These are phyloP conservation scores for Dendrolimus houi DNA, from an alignment of 2,888 invertebrate species.

Conservation along the genomic window DNA sequence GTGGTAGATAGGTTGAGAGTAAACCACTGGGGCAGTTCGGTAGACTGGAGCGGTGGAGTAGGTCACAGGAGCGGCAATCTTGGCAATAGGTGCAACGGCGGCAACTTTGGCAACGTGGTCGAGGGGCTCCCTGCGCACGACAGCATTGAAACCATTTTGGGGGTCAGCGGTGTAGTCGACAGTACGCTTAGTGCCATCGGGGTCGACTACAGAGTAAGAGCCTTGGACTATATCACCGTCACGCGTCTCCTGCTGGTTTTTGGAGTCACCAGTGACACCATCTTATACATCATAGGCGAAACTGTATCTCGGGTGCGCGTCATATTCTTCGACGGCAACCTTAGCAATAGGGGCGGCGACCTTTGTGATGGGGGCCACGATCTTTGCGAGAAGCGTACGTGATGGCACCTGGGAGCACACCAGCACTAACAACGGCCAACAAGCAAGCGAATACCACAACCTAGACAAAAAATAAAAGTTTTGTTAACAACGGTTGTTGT, in stretches of 20 bases:
- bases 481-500: no score
- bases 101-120: conserved; percentile 35
- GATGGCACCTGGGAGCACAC: conserved; percentile 15
- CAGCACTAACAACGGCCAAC: conserved; percentile 21
- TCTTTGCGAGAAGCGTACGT: conserved; percentile 25
- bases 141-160: conserved; percentile 68
- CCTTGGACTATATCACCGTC: conserved; percentile 72
- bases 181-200: conserved; percentile 68
- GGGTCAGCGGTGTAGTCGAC: conserved; percentile 70
- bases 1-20: conserved; percentile 79
- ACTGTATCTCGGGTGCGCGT: conserved; percentile 60
- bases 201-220: conserved; percentile 67
- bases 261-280: conserved; percentile 56
- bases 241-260: conserved; percentile 67
- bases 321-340: conserved; percentile 35
- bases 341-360: conserved; percentile 26
- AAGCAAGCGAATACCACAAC: conserved; percentile 20
- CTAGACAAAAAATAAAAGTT: conserved; percentile 5
- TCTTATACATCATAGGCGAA: conserved; percentile 73
- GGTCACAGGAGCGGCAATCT: conserved; percentile 20
- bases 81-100: conserved; percentile 17
- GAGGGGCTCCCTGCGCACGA: conserved; percentile 60
- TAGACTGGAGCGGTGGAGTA: conserved; percentile 28
- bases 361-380: conserved; percentile 13
- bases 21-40: conserved; percentile 24